A percentile compares a stretch with the other conserved stretches of the same genome.
phyloP scores from a whole-genome alignment of 2,888 invertebrate genomes.

The Harpalus rubripes region DNA sequence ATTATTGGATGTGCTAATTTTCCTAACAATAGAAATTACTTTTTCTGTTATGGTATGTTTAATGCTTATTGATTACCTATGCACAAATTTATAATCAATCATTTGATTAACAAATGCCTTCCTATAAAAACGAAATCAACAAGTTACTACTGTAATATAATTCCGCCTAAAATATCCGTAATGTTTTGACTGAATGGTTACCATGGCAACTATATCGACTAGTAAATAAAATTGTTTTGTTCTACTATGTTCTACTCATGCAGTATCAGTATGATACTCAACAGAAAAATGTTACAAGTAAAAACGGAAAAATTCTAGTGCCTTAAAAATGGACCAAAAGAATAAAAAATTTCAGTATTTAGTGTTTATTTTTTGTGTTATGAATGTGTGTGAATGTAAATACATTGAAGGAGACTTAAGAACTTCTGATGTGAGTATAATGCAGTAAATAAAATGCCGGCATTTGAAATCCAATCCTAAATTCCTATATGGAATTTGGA shows the following conservation, averaged over 20 bases:
- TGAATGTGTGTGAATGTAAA: slow-evolving; percentile 73
- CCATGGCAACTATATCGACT: slow-evolving; percentile 53
- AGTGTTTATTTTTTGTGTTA: slow-evolving; percentile 18
- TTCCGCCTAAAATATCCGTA: slow-evolving; percentile 30
- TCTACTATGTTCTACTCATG: slow-evolving; percentile 6
- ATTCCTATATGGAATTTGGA: too few species aligned
- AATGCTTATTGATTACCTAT: not conserved
- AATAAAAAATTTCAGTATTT: slow-evolving; percentile 2
- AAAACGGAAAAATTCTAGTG: slow-evolving; percentile 27
- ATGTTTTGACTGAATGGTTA: slow-evolving; percentile 56
- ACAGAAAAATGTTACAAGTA: not conserved
- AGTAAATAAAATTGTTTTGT: slow-evolving; percentile 46
- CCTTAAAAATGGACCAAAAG: slow-evolving; percentile 61
- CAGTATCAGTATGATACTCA: not conserved
- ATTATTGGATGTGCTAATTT: too few species aligned
- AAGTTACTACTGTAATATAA: slow-evolving; percentile 3
- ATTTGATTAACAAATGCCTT: slow-evolving; percentile 63
- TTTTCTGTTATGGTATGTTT: not conserved
- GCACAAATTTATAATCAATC: slow-evolving; percentile 5
- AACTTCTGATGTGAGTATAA: slow-evolving; percentile 79
- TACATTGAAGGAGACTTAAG: slow-evolving; percentile 83
- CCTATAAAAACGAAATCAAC: slow-evolving; percentile 4
- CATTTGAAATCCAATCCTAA: too few species aligned
- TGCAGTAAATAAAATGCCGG: too few species aligned
- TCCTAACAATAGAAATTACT: not conserved